Conservation (phyloP, 2,797 vertebrate genomes). For the Molossus molossus region DNA sequence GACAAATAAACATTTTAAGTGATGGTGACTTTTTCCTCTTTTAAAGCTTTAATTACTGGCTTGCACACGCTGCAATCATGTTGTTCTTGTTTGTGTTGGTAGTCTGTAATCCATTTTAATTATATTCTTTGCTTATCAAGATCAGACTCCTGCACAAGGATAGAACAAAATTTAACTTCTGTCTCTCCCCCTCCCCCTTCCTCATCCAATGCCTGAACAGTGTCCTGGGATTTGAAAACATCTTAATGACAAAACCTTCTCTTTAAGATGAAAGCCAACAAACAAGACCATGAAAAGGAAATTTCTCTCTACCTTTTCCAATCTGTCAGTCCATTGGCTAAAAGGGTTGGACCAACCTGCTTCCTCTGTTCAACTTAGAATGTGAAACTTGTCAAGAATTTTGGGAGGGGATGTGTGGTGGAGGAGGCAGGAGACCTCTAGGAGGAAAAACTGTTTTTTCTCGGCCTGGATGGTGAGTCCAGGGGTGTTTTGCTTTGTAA, state of each 20-base stretch:
- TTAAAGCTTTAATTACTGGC: slow-evolving; percentile 85
- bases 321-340: background rate
- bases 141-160: slow-evolving; percentile 74
- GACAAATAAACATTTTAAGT: slow-evolving; percentile 83
- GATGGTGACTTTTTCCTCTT: slow-evolving; percentile 82
- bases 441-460: background rate
- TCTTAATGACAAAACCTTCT: slow-evolving; percentile 58
- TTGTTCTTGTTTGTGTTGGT: slow-evolving; percentile 84
- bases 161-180: slow-evolving; percentile 78
- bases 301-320: slow-evolving; percentile 2
- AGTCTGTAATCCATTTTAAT: slow-evolving; percentile 86
- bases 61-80: slow-evolving; percentile 83
- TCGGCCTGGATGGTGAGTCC: background rate
- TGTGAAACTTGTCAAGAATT: slow-evolving; percentile 14
- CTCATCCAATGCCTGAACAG: slow-evolving; percentile 64
- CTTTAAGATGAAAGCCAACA: slow-evolving; percentile 53
- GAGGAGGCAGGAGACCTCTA: background rate
- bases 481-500: background rate
- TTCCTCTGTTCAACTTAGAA: background rate
- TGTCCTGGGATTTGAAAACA: slow-evolving; percentile 50
- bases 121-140: slow-evolving; percentile 85
- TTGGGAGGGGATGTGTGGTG: background rate
- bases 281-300: background rate
- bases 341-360: background rate
- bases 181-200: background rate